Evolutionary conservation across 2,888 invertebrate species (phyloP), one percentile per base, ranked within the genome.

Genomic region (Harpagoxenus sublaevis): DNA sequence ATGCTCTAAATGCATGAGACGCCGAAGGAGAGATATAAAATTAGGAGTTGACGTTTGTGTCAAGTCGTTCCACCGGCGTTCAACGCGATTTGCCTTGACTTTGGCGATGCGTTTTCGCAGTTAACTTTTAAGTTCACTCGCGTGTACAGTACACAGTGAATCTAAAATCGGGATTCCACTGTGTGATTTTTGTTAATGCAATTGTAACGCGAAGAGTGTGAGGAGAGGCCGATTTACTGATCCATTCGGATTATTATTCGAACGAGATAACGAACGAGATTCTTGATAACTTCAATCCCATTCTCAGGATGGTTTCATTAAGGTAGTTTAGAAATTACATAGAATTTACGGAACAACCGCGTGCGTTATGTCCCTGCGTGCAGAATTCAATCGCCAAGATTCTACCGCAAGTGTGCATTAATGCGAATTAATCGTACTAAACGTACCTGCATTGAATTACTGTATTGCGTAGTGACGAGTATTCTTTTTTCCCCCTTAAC

Each of bases 311-410:
- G 66, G 66, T 77, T 77, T 77, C 8, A 3, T 77, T 65, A 35
- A 77, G 18, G 23, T 65, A 77, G 42, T 66, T 57, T 78, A 78
- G 31, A 78, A 57, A 55, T 78, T 68, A 31, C 45, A 28, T 78
- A 66, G 28, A 55, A 70, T 70, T 68, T 51, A 57, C 35, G 55
- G 55, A 31, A 68, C 42, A 68, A 45, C 55, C 39, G 48, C 66
- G 53, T 78, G 65, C 77, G 53, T 77, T 45, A 31, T 57, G 42
- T 78, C 39, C 68, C 45, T 57, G 78, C 42, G 42, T 78, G 55
- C 70, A 55, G 70, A 78, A 70, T 68, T 78, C 68, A 78, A 68
- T 78, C 70, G 55, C 70, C 78, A 70, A 78, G 57, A 70, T 78
- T 70, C 55, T 55, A 45, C 28, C 42, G 68, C 55, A 31, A 70